A percentile compares a stretch with the other conserved stretches of the same genome.
Conservation (phyloP, 2,888 invertebrate species). For the Lutraria lutraria region DNA sequence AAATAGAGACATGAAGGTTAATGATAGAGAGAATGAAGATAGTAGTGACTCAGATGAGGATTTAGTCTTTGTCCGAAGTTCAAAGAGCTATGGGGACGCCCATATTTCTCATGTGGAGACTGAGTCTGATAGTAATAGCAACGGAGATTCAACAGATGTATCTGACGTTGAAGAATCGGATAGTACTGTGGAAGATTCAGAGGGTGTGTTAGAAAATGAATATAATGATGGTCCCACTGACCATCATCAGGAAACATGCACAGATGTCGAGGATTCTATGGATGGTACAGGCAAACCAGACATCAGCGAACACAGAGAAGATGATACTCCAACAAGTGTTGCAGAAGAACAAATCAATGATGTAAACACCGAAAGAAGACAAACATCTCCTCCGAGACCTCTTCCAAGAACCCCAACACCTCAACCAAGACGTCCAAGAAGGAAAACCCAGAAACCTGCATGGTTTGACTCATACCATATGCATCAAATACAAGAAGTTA, state of each 20-base stretch:
- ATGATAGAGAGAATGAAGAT: not conserved
- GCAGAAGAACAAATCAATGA: not conserved
- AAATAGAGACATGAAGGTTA: constrained; percentile 1
- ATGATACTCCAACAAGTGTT: too few relatives aligned
- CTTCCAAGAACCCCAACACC: too few relatives aligned
- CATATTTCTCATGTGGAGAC: not conserved
- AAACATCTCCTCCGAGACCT: too few relatives aligned
- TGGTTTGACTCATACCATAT: not conserved
- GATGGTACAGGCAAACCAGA: too few relatives aligned
- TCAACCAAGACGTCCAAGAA: not conserved
- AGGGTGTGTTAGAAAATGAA: too few relatives aligned
- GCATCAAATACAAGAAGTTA: not conserved
- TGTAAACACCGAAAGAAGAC: not conserved
- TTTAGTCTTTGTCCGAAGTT: too few relatives aligned
- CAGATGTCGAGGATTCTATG: too few relatives aligned
- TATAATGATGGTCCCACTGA: too few relatives aligned
- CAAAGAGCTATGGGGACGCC: constrained; percentile 15
- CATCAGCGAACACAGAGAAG: too few relatives aligned
- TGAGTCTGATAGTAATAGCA: not conserved
- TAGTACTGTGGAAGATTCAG: not conserved
- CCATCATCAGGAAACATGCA: too few relatives aligned
- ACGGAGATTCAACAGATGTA: not conserved
- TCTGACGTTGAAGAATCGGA: not conserved
- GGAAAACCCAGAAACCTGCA: not conserved
- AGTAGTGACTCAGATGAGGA: not conserved